Evolutionary conservation across 2,113 vertebrate genomes (phyloP).

Genomic region (Lonchura striata): DNA sequence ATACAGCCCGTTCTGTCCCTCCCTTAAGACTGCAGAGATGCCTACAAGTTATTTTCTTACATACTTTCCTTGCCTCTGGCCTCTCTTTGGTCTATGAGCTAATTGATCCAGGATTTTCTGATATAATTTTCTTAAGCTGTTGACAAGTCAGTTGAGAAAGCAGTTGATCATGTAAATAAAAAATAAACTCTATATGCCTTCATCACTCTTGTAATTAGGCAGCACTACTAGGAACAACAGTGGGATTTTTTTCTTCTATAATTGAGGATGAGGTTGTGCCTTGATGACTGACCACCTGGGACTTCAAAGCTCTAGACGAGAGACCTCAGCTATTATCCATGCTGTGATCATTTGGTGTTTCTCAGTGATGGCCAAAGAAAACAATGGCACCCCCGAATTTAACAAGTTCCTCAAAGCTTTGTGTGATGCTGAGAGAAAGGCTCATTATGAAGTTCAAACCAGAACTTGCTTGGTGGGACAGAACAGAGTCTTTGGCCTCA

Average conservation of each 20-base stretch:
- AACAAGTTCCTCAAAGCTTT: not conserved
- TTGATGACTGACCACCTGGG: not conserved
- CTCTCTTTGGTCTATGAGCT: not conserved
- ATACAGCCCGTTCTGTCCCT: not conserved
- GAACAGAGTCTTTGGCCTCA: not conserved
- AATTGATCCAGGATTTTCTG: conserved; percentile 19
- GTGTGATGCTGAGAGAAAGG: not conserved
- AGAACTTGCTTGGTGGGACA: not conserved
- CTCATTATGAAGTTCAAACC: not conserved
- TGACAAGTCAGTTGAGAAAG: not conserved
- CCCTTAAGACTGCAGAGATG: not conserved
- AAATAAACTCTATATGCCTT: not conserved
- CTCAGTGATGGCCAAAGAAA: not conserved
- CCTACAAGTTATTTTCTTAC: not conserved
- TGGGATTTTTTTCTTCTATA: not conserved
- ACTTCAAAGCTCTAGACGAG: not conserved
- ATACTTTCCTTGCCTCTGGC: not conserved
- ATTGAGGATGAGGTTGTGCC: not conserved
- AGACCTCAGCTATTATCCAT: not conserved
- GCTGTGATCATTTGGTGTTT: not conserved
- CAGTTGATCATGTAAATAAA: not conserved
- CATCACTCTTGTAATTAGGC: not conserved
- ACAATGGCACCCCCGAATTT: not conserved
- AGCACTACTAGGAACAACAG: not conserved
- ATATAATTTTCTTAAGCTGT: not conserved